Evolutionary conservation across 2,888 invertebrate species (phyloP).

Genomic region (Alcis repandata): DNA sequence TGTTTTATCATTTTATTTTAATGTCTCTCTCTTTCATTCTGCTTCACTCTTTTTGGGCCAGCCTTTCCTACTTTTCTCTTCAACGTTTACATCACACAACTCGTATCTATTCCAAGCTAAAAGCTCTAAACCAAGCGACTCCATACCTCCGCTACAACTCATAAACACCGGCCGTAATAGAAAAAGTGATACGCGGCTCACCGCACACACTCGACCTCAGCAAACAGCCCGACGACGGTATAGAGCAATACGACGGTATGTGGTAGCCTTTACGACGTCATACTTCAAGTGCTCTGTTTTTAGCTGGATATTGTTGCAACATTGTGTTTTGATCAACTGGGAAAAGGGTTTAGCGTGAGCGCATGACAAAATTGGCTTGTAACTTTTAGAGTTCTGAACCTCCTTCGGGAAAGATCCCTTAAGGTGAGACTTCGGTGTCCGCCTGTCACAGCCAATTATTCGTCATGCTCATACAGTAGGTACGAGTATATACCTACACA

Average conservation of each 20-base stretch:
- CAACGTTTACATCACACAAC: no score
- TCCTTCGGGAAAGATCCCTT: no score
- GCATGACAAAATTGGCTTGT: neutral
- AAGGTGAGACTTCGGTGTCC: no score
- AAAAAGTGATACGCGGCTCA: slow-evolving; percentile 81
- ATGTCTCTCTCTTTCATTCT: no score
- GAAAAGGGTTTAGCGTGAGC: no score
- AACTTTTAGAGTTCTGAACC: no score
- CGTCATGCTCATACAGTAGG: no score
- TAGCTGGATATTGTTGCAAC: slow-evolving; percentile 35
- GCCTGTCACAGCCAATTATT: no score
- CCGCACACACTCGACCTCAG: slow-evolving; percentile 62
- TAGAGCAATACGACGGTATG: slow-evolving; percentile 54
- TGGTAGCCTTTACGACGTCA: slow-evolving; percentile 51
- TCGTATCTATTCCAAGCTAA: neutral
- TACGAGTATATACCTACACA: no score
- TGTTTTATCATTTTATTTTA: no score
- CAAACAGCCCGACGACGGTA: slow-evolving; percentile 49
- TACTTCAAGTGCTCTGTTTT: slow-evolving; percentile 37
- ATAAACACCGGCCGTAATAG: slow-evolving; percentile 71
- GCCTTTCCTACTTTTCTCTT: no score
- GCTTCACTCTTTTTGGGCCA: no score
- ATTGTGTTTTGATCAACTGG: slow-evolving; percentile 15
- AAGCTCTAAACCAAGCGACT: slow-evolving; percentile 10
- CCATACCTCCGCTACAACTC: slow-evolving; percentile 49